Evolutionary conservation across 1,140 invertebrate species (phyloP).

Genomic region (Euglossa dilemma): DNA sequence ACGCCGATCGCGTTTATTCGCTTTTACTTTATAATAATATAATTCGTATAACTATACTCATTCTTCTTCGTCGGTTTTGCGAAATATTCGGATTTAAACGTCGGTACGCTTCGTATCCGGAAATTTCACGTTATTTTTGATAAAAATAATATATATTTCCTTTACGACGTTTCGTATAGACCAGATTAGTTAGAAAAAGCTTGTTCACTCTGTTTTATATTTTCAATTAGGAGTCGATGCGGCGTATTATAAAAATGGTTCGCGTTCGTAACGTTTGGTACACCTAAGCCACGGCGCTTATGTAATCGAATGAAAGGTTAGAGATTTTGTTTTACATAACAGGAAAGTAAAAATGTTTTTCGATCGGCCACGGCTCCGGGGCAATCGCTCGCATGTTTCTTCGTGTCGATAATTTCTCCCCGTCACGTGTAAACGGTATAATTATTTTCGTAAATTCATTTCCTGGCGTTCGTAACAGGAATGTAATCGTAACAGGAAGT

Average conservation of each 20-base stretch:
- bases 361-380: neutral
- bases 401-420: neutral
- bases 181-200: too few species aligned
- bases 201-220: too few species aligned
- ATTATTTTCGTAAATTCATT: conserved; percentile 21
- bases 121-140: too few species aligned
- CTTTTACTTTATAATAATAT: too few species aligned
- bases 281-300: conserved; percentile 8
- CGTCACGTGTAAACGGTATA: neutral
- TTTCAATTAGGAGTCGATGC: neutral
- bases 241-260: neutral
- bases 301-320: conserved; percentile 48
- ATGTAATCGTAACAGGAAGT: conserved; percentile 23
- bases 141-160: too few species aligned
- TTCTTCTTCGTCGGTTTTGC: too few species aligned
- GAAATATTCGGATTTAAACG: too few species aligned
- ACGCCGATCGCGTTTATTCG: too few species aligned
- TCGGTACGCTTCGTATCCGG: too few species aligned
- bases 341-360: conserved; percentile 26
- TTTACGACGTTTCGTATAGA: too few species aligned
- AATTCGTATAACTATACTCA: too few species aligned
- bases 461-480: conserved; percentile 7
- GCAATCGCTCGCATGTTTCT: neutral
- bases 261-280: neutral
- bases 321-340: conserved; percentile 49